These are phyloP conservation scores for Sipha flava DNA, from an alignment of 1,140 invertebrate species.

Conservation along the genomic window DNA sequence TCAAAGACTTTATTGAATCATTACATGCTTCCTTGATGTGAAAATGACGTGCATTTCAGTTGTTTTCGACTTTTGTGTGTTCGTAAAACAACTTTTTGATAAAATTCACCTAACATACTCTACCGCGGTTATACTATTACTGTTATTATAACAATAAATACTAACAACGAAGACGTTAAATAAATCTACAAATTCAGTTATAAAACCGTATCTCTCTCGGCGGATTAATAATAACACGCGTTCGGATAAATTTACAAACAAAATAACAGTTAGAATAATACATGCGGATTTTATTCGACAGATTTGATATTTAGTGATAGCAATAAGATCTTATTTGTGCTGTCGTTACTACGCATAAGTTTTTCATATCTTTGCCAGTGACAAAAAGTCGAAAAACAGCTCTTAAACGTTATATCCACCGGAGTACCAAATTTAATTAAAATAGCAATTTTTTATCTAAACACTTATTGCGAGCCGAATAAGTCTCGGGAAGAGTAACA, in stretches of 20 bases:
- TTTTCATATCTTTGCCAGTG: background rate
- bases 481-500: background rate
- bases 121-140: too few species aligned
- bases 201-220: too few species aligned
- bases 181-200: background rate
- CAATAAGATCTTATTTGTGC: too few species aligned
- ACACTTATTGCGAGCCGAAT: background rate
- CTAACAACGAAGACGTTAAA: background rate
- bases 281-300: too few species aligned
- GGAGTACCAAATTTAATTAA: background rate
- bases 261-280: too few species aligned
- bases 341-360: too few species aligned
- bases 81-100: background rate
- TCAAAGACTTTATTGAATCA: background rate
- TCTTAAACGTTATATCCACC: background rate
- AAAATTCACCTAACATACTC: background rate
- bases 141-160: background rate
- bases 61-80: background rate
- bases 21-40: background rate
- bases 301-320: too few species aligned
- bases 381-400: background rate
- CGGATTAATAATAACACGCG: too few species aligned
- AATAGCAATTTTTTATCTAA: background rate
- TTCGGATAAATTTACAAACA: too few species aligned
- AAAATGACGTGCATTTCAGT: background rate